Conservation (phyloP, 2,797 vertebrate species). For the Triplophysa yarkandensis region DNA sequence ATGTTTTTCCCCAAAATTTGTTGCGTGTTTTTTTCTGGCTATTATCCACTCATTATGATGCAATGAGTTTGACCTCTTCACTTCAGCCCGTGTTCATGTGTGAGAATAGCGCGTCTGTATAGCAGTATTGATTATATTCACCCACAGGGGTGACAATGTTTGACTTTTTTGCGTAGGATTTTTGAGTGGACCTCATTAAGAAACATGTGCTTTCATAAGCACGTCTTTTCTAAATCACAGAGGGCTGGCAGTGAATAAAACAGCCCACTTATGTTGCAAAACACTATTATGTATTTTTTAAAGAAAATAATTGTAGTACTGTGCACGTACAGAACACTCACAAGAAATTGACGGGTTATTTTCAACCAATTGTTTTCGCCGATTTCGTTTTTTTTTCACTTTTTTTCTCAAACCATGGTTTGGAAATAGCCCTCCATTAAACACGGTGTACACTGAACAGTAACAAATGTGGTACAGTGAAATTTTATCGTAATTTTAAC, state of each 20-base stretch:
- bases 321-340: background rate
- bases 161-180: background rate
- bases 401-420: too few relatives aligned
- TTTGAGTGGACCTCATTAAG: slow-evolving; percentile 13
- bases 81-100: slow-evolving; percentile 13
- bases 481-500: background rate
- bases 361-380: too few relatives aligned
- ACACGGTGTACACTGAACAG: too few relatives aligned
- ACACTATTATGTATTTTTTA: background rate
- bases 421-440: too few relatives aligned
- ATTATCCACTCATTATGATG: slow-evolving; percentile 25
- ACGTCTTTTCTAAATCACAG: background rate
- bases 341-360: too few relatives aligned
- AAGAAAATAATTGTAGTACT: background rate
- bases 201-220: background rate
- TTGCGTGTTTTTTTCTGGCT: slow-evolving; percentile 2
- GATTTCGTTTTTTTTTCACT: too few relatives aligned
- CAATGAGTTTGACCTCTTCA: slow-evolving; percentile 26
- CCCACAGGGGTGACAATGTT: slow-evolving; percentile 6
- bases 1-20: slow-evolving; percentile 1
- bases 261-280: background rate
- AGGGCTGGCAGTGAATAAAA: slow-evolving; percentile 1
- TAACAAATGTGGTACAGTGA: too few relatives aligned
- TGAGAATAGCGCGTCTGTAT: background rate
- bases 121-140: slow-evolving; percentile 28